phyloP scores from a whole-genome alignment of 2,797 vertebrate species.

The Syngnathus rostellatus region DNA sequence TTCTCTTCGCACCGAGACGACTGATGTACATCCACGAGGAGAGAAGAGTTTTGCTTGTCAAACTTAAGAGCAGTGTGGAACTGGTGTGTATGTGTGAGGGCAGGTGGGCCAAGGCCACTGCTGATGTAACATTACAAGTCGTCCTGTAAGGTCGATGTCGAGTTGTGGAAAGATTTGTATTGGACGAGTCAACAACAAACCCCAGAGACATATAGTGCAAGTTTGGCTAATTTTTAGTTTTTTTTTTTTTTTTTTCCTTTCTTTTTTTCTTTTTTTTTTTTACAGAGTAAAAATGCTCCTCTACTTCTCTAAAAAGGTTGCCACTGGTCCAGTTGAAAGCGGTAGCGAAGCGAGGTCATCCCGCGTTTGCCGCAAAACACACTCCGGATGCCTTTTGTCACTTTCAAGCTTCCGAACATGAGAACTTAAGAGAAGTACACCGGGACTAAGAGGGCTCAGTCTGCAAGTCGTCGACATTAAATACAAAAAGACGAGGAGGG shows the following conservation, averaged over 20 bases:
- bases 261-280: constrained; percentile 15
- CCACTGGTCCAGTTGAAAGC: constrained; percentile 40
- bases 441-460: constrained; percentile 60
- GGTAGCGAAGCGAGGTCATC: constrained; percentile 47
- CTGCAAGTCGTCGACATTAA: constrained; percentile 54
- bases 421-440: constrained; percentile 44
- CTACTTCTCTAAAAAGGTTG: constrained; percentile 31
- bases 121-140: constrained; percentile 58
- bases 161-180: constrained; percentile 49
- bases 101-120: constrained; percentile 60
- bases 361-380: constrained; percentile 16
- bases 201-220: constrained; percentile 70
- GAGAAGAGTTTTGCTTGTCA: constrained; percentile 65
- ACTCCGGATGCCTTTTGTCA: constrained; percentile 22
- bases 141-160: constrained; percentile 49
- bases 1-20: constrained; percentile 53
- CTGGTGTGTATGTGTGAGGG: constrained; percentile 22
- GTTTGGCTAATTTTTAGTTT: constrained; percentile 66
- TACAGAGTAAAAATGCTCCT: constrained; percentile 46
- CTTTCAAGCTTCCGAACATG: constrained; percentile 33
- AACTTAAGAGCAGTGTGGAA: constrained; percentile 69
- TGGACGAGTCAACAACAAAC: constrained; percentile 54
- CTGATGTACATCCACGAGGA: constrained; percentile 47
- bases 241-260: constrained; percentile 23
- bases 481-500: not conserved